Evolutionary conservation across 2,888 invertebrate genomes (phyloP), one percentile per base, ranked within the genome.

Genomic region (Thereva nobilitata): DNA sequence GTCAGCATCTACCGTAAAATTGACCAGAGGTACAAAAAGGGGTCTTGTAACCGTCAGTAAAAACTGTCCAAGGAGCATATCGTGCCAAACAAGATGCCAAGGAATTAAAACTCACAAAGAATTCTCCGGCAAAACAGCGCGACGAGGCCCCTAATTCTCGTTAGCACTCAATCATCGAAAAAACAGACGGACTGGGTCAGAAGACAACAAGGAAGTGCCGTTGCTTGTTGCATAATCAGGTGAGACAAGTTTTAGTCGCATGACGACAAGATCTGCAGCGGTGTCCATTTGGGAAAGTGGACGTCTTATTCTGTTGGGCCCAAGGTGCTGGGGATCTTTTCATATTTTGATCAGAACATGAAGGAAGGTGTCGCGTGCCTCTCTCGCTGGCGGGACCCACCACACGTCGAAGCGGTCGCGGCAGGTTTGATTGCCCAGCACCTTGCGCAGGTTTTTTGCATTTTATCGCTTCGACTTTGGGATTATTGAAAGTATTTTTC

Each of bases 401-500:
- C 53, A 64, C 53, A 53, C 53, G 52, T 53, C 53, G 12, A 64
- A 23, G 23, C 64, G 9, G 42, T 64, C 52, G 52, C 64, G 64
- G 52, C 53, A 53, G 53, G 50, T 49, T 61, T 53, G 47, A 44
- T 42, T 52, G 10, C 5, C 12, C 37, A 35, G 23, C 44, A 44
- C 42, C 42, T 64, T 53, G 44, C 52, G 9, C 53, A 53, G 64
- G 7, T 42, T 9, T 9, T 64, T 64, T 64, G 42, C 53, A 53
- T 64, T 64, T 61, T 42, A 64, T 64, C 64, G 35, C 41, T 2
- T 23, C 23, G 44, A 53, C 40, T 7, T 53, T 23, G 42, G 53
- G 50, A 52, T 64, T 53, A 64, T 64, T 52, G 53, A 64, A 64
- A 64, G 64, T 64, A 64, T 53, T 64, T 64, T 64, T 53, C 42